Base-by-base conservation (phyloP, 2,888 invertebrate species). In the Trissolcus japonicus region DNA sequence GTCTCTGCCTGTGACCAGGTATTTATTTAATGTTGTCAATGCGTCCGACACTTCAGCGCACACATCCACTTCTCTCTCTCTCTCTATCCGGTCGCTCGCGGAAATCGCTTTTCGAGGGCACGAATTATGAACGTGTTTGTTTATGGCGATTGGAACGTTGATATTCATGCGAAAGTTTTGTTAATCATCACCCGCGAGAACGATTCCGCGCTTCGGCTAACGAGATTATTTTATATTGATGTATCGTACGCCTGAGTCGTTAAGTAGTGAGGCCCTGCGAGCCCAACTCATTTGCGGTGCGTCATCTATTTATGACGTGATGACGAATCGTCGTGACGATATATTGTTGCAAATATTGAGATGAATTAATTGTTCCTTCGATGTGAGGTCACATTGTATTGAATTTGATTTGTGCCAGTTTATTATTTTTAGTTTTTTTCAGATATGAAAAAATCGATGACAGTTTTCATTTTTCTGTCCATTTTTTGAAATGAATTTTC, bases 11-110 rank as follows among this genome's bases (percentile, higher is more conserved):
- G 74, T 84, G 51, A 41, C 55, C 61, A 59, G 83, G 84, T 84
- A 85, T 83, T 84, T 83, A 83, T 81, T 80, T 80, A 65, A 73
- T 79, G 73, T 74, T 80, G 80, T 81, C 80, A 80, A 81, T 80
- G 80, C 79, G 79, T 54, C 72, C 76, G 77, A 51, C 16, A 51
- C 67, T 67, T 57, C 56, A 68, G 67, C 75, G 65, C 16, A 14
- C 13, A 14, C 2, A 13, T 48, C 48, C 48, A 48, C 14, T 2
- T 48, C n/a, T 48, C 35, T 17, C 9, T 48, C n/a, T 48, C 35
- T 17, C n/a, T 29, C 29, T 71, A 68, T 79, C 69, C 77, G 79
- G 68, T 73, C 66, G 41, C 54, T 43, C 69, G 67, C 69, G 79
- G 73, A 75, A 79, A 77, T 79, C 75, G 77, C 65, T 71, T 72